phyloP scores from a whole-genome alignment of 2,888 invertebrate species.

The Pheosia gnoma region DNA sequence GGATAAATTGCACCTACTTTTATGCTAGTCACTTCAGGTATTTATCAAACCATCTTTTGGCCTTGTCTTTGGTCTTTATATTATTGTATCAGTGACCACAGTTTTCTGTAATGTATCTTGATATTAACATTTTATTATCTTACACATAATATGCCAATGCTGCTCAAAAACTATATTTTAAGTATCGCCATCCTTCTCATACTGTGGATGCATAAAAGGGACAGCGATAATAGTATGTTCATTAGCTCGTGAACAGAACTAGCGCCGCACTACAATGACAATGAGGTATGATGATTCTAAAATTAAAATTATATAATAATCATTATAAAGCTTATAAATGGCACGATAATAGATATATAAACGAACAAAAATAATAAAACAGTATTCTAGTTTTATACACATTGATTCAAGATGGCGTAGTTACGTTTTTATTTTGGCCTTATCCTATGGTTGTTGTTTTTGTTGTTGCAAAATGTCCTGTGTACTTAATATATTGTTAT shows the following conservation, averaged over 20 bases:
- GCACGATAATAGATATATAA: conserved; percentile 31
- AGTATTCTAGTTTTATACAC: too few relatives aligned
- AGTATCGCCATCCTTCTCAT: neutral
- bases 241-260: neutral
- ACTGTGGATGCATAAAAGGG: neutral
- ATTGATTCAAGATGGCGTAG: neutral
- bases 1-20: too few relatives aligned
- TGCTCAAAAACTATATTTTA: neutral
- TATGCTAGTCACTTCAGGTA: too few relatives aligned
- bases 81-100: conserved; percentile 27
- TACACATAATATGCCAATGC: conserved; percentile 26
- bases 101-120: conserved; percentile 20
- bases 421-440: too few relatives aligned
- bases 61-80: neutral
- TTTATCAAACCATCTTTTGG: too few relatives aligned
- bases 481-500: conserved; percentile 29
- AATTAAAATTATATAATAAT: conserved; percentile 20
- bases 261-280: conserved; percentile 12
- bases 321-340: conserved; percentile 33
- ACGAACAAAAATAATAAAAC: conserved; percentile 14
- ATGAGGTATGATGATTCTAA: conserved; percentile 27
- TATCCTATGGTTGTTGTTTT: too few relatives aligned
- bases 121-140: conserved; percentile 24
- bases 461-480: too few relatives aligned
- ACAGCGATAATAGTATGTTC: neutral